phyloP scores from a whole-genome alignment of 2,888 invertebrate species.

The Charanyca ferruginea region DNA sequence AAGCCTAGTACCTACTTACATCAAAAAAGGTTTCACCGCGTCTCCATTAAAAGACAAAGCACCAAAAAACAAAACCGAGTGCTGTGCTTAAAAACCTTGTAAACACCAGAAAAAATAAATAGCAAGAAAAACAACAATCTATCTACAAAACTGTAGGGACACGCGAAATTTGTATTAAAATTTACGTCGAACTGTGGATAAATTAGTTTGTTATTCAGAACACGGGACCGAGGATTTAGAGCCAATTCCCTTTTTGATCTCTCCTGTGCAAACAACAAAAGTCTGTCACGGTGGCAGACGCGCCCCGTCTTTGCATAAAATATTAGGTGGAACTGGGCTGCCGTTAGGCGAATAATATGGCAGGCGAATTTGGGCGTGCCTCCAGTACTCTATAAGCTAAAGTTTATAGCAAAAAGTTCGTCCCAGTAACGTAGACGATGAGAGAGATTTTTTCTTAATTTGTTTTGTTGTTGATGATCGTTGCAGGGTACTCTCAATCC shows the following conservation, averaged over 20 bases:
- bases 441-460: too few relatives aligned
- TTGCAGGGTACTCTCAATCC: too few relatives aligned
- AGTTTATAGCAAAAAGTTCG: background rate
- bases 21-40: constrained; percentile 19
- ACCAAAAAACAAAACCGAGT: constrained; percentile 19
- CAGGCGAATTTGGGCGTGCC: constrained; percentile 17
- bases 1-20: constrained; percentile 18
- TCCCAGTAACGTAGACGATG: too few relatives aligned
- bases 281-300: constrained; percentile 80
- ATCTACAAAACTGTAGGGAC: constrained; percentile 39
- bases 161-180: constrained; percentile 76
- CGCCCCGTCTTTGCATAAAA: constrained; percentile 87
- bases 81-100: constrained; percentile 9
- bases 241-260: constrained; percentile 90
- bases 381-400: background rate
- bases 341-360: constrained; percentile 31
- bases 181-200: constrained; percentile 76
- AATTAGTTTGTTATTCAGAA: constrained; percentile 88
- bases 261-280: constrained; percentile 85
- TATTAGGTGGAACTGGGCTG: constrained; percentile 74
- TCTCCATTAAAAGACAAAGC: constrained; percentile 23
- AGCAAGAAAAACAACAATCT: constrained; percentile 31
- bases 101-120: constrained; percentile 18
- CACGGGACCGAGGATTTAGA: constrained; percentile 84
- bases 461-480: too few relatives aligned